phyloP scores from a whole-genome alignment of 2,888 invertebrate genomes.

The Idaea dimidiata region DNA sequence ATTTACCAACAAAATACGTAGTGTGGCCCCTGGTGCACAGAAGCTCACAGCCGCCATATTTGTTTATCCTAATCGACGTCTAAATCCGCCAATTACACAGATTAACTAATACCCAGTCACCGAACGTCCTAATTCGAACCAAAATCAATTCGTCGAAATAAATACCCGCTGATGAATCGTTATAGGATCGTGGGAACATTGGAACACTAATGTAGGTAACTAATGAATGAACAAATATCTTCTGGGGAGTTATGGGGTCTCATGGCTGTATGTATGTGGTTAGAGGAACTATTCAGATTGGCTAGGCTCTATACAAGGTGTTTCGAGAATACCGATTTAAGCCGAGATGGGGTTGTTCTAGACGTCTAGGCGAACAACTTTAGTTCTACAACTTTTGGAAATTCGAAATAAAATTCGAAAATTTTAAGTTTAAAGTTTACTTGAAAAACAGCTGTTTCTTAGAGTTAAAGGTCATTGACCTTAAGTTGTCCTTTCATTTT shows the following conservation, averaged over 20 bases:
- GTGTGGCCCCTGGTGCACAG: neutral
- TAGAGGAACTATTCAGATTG: neutral
- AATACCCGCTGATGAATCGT: constrained; percentile 41
- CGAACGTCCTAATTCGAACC: constrained; percentile 10
- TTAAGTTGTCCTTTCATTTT: no score
- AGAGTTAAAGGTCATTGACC: no score
- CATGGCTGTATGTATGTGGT: neutral
- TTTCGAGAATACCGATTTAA: no score
- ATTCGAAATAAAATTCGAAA: no score
- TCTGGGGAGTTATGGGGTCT: constrained; percentile 21
- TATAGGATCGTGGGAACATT: constrained; percentile 14
- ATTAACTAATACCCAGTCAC: neutral
- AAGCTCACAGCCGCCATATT: constrained; percentile 20
- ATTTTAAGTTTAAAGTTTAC: no score
- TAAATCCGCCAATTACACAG: constrained; percentile 18
- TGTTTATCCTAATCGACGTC: constrained; percentile 30
- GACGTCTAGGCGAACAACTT: no score
- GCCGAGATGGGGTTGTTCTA: no score
- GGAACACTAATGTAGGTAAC: constrained; percentile 39
- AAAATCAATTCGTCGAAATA: constrained; percentile 39
- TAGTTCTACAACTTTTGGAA: no score
- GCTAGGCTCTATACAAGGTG: no score
- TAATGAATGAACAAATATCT: constrained; percentile 44
- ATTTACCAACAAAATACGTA: no score
- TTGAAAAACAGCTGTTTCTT: no score